Conservation (phyloP, 2,888 invertebrate genomes). For the Metacarcinus magister region DNA sequence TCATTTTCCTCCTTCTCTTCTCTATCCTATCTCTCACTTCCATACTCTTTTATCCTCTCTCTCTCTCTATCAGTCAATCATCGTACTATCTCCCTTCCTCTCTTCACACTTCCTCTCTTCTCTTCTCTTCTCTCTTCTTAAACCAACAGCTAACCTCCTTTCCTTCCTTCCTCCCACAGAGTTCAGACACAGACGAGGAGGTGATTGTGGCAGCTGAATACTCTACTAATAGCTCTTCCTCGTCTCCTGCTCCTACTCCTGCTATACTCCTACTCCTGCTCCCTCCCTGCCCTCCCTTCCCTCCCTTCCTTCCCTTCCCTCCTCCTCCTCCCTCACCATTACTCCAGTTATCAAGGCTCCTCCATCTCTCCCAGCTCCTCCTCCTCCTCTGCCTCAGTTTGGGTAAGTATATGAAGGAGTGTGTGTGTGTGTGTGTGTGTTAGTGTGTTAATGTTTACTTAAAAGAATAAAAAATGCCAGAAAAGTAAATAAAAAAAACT, state of each 20-base stretch:
- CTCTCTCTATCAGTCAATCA: too few relatives aligned
- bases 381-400: not conserved
- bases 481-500: too few relatives aligned
- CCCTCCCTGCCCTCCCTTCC: not conserved
- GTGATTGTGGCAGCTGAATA: slow-evolving; percentile 61
- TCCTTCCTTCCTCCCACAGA: slow-evolving; percentile 14
- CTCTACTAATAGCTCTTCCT: slow-evolving; percentile 15
- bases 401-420: not conserved
- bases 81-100: not conserved
- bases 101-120: too few relatives aligned
- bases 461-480: too few relatives aligned
- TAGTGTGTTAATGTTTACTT: not conserved
- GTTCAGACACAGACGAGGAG: slow-evolving; percentile 68
- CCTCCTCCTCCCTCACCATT: not conserved
- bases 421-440: not conserved
- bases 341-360: slow-evolving; percentile 51
- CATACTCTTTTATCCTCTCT: too few relatives aligned
- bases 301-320: not conserved
- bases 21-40: too few relatives aligned
- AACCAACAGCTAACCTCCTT: not conserved
- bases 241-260: not conserved
- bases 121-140: not conserved
- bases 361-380: not conserved
- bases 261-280: not conserved
- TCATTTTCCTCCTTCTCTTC: too few relatives aligned